phyloP scores from a whole-genome alignment of 2,888 invertebrate species.

The Fragum fragum region DNA sequence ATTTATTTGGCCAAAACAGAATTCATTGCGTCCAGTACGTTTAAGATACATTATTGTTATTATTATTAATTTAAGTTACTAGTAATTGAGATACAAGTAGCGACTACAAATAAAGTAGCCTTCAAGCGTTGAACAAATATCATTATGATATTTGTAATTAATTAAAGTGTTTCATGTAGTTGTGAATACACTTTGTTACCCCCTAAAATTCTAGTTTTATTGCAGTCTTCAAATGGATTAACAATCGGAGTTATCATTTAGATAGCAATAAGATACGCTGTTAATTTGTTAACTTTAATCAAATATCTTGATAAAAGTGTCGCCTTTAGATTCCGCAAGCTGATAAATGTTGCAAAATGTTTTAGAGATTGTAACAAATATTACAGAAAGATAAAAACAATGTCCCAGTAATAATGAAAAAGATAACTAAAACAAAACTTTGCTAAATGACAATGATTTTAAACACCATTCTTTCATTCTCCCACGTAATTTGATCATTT shows the following conservation, averaged over 20 bases:
- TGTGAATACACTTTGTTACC: neutral
- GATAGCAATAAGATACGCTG: conserved; percentile 26
- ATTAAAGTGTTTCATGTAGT: neutral
- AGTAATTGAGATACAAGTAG: neutral
- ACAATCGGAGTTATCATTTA: neutral
- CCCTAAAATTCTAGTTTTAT: neutral
- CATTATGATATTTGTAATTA: neutral
- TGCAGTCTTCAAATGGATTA: too few species aligned
- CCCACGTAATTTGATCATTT: conserved; percentile 43
- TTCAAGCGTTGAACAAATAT: neutral
- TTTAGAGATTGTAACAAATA: conserved; percentile 42
- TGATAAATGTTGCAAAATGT: conserved; percentile 30
- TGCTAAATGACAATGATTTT: conserved; percentile 26
- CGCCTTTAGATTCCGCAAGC: conserved; percentile 1
- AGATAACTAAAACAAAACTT: conserved; percentile 22
- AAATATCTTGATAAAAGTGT: conserved; percentile 15
- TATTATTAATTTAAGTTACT: neutral
- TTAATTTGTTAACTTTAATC: conserved; percentile 26
- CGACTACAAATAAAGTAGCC: neutral
- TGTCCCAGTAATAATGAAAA: conserved; percentile 7
- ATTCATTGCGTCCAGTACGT: too few species aligned
- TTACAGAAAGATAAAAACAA: conserved; percentile 32
- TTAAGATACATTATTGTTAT: too few species aligned
- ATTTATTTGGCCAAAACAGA: too few species aligned
- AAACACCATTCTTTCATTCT: conserved; percentile 34